A percentile compares a stretch with the other conserved stretches of the same genome.
phyloP scores from a whole-genome alignment of 2,888 invertebrate genomes.

The Boloria euphrosyne region DNA sequence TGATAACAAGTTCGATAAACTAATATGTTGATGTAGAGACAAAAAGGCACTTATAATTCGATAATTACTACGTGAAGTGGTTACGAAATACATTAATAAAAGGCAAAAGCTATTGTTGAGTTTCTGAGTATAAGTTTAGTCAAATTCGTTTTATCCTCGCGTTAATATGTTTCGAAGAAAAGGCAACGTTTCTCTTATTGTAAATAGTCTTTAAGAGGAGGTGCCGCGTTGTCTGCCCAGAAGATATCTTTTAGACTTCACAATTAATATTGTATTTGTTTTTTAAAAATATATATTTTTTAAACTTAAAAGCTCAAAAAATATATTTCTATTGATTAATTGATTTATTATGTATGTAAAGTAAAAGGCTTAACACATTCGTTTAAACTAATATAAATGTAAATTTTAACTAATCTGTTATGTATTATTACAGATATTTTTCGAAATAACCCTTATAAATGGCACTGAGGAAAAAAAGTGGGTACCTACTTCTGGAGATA shows the following conservation, averaged over 20 bases:
- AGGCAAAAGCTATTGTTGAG: not conserved
- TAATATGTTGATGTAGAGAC: not conserved
- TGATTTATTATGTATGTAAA: too few species aligned
- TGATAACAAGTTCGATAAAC: conserved; percentile 14
- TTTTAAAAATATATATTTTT: not conserved
- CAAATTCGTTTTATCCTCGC: conserved; percentile 4
- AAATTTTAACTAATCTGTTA: too few species aligned
- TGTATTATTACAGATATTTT: too few species aligned
- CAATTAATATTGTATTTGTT: not conserved
- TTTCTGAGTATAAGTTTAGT: conserved; percentile 3
- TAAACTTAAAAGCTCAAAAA: not conserved
- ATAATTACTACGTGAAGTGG: conserved; percentile 6
- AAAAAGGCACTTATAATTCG: not conserved
- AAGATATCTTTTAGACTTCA: conserved; percentile 11
- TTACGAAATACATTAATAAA: conserved; percentile 5
- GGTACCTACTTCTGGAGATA: too few species aligned
- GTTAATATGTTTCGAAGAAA: conserved; percentile 25
- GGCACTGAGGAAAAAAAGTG: too few species aligned
- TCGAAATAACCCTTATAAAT: too few species aligned
- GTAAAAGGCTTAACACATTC: too few species aligned
- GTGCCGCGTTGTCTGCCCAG: conserved; percentile 31
- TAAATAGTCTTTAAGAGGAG: conserved; percentile 27
- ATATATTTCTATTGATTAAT: too few species aligned
- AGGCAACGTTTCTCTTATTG: conserved; percentile 24
- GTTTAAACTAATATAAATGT: too few species aligned